These are phyloP conservation scores for Danio choprae DNA, from an alignment of 2,797 vertebrate species.

Conservation along the genomic window DNA sequence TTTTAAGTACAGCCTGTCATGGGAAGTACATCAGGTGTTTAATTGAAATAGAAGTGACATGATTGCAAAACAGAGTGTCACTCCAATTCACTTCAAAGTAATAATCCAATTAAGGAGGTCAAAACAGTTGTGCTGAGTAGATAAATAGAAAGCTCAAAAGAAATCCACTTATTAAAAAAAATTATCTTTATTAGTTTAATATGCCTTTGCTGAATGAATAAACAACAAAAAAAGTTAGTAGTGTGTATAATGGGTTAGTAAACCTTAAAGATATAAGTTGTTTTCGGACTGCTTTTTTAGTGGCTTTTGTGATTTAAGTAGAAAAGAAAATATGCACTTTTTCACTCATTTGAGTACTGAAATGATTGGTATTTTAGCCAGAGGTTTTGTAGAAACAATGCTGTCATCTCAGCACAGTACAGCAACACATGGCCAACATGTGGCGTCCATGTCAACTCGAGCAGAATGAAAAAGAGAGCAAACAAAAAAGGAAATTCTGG, in stretches of 20 bases:
- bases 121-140: background rate
- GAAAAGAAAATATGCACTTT: background rate
- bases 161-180: slow-evolving; percentile 9
- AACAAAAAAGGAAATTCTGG: slow-evolving; percentile 26
- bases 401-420: slow-evolving; percentile 65
- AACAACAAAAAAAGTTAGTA: background rate
- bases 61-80: slow-evolving; percentile 23
- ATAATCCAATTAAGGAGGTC: background rate
- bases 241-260: slow-evolving; percentile 12
- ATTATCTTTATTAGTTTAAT: background rate
- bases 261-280: slow-evolving; percentile 42
- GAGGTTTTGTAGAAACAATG: slow-evolving; percentile 52
- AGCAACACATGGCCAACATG: slow-evolving; percentile 79
- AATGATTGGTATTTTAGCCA: slow-evolving; percentile 5
- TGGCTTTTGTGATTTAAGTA: slow-evolving; percentile 16
- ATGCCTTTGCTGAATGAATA: background rate
- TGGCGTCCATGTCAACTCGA: slow-evolving; percentile 54
- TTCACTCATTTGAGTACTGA: slow-evolving; percentile 21
- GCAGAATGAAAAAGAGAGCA: slow-evolving; percentile 23
- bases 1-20: slow-evolving; percentile 42
- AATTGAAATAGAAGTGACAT: slow-evolving; percentile 44
- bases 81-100: background rate
- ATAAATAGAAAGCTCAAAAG: slow-evolving; percentile 32
- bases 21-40: slow-evolving; percentile 21
- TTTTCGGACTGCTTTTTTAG: slow-evolving; percentile 2